Conservation (phyloP, 2,797 vertebrate species). For the Tragopan temminckii region DNA sequence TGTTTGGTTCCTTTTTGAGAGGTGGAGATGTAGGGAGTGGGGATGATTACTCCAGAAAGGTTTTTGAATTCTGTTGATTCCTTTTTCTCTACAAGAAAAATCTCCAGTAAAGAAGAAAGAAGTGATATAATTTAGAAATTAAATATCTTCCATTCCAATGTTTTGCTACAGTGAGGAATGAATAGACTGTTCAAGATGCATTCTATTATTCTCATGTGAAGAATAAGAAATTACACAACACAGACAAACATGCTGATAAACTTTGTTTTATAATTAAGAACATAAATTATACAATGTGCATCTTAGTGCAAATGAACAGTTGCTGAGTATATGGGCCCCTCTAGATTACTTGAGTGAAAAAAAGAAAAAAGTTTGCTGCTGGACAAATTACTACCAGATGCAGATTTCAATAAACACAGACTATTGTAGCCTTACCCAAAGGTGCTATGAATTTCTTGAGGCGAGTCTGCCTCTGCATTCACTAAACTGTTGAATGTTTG, state of each 20-base stretch:
- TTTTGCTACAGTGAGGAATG: constrained; percentile 13
- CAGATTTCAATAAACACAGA: constrained; percentile 78
- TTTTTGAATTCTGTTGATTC: not conserved
- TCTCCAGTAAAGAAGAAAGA: not conserved
- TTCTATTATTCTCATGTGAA: constrained; percentile 44
- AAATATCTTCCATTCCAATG: constrained; percentile 11
- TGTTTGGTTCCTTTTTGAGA: not conserved
- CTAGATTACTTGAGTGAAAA: constrained; percentile 65
- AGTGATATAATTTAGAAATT: not conserved
- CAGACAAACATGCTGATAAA: constrained; percentile 65
- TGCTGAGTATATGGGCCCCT: constrained; percentile 68
- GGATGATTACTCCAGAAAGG: not conserved
- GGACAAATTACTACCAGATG: constrained; percentile 82
- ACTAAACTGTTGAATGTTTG: not conserved
- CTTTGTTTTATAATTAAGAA: constrained; percentile 74
- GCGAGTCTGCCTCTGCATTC: constrained; percentile 42
- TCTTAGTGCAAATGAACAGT: constrained; percentile 64
- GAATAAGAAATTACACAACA: constrained; percentile 50
- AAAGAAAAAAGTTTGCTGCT: constrained; percentile 66
- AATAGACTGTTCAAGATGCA: not conserved
- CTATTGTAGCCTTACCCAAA: constrained; percentile 62
- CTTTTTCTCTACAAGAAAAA: not conserved
- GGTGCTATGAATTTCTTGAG: constrained; percentile 74
- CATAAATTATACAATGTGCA: constrained; percentile 59
- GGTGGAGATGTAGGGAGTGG: fast-evolving